phyloP scores from a whole-genome alignment of 1,140 invertebrate species.

The Zaprionus lachaisei region DNA sequence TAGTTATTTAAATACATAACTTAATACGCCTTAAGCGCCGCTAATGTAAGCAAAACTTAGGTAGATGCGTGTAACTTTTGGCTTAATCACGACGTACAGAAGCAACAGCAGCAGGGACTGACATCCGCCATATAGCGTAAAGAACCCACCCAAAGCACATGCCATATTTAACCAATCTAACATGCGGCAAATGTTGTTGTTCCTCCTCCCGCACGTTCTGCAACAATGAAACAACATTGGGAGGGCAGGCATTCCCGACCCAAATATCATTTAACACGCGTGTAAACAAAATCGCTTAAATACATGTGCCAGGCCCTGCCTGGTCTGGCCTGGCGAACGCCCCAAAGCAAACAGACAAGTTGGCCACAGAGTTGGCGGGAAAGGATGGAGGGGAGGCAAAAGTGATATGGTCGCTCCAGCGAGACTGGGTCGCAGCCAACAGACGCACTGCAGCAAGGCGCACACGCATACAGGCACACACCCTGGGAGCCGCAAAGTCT shows the following conservation, averaged over 20 bases:
- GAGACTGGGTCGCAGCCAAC: not conserved
- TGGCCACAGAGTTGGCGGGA: conserved; percentile 18
- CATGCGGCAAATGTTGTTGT: conserved; percentile 6
- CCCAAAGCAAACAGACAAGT: conserved; percentile 39
- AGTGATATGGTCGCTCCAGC: not conserved
- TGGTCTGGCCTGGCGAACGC: conserved; percentile 5
- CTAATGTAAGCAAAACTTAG: not conserved
- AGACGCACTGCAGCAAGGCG: not conserved
- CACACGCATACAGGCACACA: not conserved
- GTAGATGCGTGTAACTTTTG: not conserved
- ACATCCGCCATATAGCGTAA: conserved; percentile 11
- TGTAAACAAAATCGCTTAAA: conserved; percentile 58
- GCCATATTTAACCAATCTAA: conserved; percentile 2
- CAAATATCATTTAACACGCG: conserved; percentile 61
- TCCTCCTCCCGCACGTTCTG: not conserved
- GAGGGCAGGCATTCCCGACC: conserved; percentile 21
- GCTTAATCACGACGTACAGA: not conserved
- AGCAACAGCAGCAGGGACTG: not conserved
- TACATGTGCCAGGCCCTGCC: conserved; percentile 30
- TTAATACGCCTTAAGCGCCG: not conserved
- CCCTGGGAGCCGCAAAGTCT: conserved; percentile 18
- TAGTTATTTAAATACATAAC: not conserved
- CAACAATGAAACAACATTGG: conserved; percentile 20
- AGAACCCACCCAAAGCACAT: not conserved
- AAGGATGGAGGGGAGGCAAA: conserved; percentile 8